Evolutionary conservation across 2,888 invertebrate species (phyloP), one percentile per base, ranked within the genome.

Genomic region (Tiphia femorata): DNA sequence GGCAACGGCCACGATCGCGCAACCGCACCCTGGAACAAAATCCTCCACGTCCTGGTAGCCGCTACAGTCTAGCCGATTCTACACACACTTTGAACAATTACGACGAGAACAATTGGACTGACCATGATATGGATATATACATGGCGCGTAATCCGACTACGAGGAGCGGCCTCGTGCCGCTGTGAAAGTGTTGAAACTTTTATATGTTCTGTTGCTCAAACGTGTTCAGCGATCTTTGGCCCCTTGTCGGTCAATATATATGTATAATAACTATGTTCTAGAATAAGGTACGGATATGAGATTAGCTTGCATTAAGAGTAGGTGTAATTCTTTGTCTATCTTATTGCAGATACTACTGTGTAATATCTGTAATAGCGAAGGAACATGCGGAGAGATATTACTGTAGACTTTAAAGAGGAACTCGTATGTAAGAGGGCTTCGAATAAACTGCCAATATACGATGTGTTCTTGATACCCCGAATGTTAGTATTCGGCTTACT

Each of bases 51-150:
- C 92, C 93, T 51, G 90, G 92, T 79, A 93, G 94, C 85, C 88
- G 94, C 76, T 91, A 90, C 79, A 91, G 91, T 74, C 87, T 91
- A 62, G 92, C 92, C 59, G 94, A 94, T 67, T 94, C 94, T 21
- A 91, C 90, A 41, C 90, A 94, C 73, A 94, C 93, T 40, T 86
- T 94, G 76, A 94, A 91, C 78, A 90, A 93, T 82, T 94, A 94
- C 84, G 93, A 94, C 83, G 95, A 95, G 81, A 95, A 94, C 81
- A 93, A 93, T 84, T 96, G 96, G 96, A 95, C 96, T 72, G 96
- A 96, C 84, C 95, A 96, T 84, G 96, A 96, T 81, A 95, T 96
- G 93, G 96, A 96, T 76, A 95, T 96, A 77, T 96, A 96, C 85
- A 95, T 95, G 91, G 93, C 95, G 57, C 89, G 95, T 78, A 95